Evolutionary conservation across 2,113 vertebrate genomes (phyloP).

Genomic region (Acanthochromis polyacanthus): DNA sequence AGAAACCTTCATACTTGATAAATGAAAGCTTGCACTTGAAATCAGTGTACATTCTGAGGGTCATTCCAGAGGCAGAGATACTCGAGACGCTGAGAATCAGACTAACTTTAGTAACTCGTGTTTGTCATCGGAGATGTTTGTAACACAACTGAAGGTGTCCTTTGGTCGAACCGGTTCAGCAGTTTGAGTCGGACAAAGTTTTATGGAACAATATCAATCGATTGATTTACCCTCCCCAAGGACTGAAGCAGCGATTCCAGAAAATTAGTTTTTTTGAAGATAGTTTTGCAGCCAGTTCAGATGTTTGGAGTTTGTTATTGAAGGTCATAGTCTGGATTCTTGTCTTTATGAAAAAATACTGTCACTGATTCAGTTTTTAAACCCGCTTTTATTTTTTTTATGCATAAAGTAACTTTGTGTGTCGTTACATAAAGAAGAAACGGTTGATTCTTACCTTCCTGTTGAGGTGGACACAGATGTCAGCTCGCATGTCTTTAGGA

Average conservation of each 20-base stretch:
- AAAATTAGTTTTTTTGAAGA: background rate
- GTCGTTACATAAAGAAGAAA: no score
- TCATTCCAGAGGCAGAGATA: no score
- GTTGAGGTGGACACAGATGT: conserved; percentile 98
- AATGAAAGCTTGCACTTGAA: no score
- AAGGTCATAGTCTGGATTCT: no score
- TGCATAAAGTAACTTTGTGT: no score
- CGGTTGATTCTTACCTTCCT: conserved; percentile 82
- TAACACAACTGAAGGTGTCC: conserved; percentile 32
- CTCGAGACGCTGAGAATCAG: no score
- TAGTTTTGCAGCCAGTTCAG: background rate
- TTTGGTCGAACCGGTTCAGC: conserved; percentile 8
- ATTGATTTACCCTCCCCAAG: background rate
- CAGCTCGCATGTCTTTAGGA: conserved; percentile 98
- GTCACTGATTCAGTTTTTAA: no score
- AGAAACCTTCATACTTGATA: no score
- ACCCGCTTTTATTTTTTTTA: no score
- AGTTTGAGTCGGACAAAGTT: background rate
- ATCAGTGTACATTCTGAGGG: no score
- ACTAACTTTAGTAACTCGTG: conserved; percentile 1
- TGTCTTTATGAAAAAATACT: no score
- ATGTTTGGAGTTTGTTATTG: no score
- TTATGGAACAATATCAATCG: background rate
- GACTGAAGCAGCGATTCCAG: background rate
- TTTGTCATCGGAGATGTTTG: background rate